Conservation (phyloP, 2,888 invertebrate genomes). For the Ichneumon xanthorius region DNA sequence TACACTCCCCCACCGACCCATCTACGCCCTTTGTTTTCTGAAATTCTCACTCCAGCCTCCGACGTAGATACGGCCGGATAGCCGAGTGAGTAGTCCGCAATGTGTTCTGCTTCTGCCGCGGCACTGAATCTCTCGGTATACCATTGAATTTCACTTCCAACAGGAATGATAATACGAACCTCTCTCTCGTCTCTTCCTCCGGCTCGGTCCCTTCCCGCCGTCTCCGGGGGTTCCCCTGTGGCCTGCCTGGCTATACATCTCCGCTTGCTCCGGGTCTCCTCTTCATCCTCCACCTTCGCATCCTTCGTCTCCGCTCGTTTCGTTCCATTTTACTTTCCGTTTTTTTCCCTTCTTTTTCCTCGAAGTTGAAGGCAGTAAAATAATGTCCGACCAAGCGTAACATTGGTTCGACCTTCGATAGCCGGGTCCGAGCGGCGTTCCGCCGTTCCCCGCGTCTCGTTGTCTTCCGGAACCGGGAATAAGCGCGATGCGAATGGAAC, state of each 20-base stretch:
- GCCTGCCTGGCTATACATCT: conserved; percentile 21
- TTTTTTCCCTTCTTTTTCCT: background rate
- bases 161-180: conserved; percentile 60
- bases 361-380: conserved; percentile 56
- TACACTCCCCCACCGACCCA: background rate
- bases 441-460: conserved; percentile 29
- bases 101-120: conserved; percentile 42
- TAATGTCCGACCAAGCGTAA: conserved; percentile 66
- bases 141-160: conserved; percentile 68
- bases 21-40: conserved; percentile 63
- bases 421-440: background rate
- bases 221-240: conserved; percentile 3
- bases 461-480: conserved; percentile 30
- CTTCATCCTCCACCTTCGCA: conserved; percentile 31
- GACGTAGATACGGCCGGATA: conserved; percentile 31
- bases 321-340: conserved; percentile 16
- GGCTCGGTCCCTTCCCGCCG: conserved; percentile 20
- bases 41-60: conserved; percentile 57
- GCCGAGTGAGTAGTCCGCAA: conserved; percentile 43
- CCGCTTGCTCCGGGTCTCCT: conserved; percentile 12
- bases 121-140: conserved; percentile 51
- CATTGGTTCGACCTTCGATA: conserved; percentile 65
- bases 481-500: conserved; percentile 32
- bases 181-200: conserved; percentile 37
- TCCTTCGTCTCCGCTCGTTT: conserved; percentile 26